Evolutionary conservation across 2,113 vertebrate genomes (phyloP), one percentile per base, ranked within the genome.

Genomic region (Microcebus murinus): DNA sequence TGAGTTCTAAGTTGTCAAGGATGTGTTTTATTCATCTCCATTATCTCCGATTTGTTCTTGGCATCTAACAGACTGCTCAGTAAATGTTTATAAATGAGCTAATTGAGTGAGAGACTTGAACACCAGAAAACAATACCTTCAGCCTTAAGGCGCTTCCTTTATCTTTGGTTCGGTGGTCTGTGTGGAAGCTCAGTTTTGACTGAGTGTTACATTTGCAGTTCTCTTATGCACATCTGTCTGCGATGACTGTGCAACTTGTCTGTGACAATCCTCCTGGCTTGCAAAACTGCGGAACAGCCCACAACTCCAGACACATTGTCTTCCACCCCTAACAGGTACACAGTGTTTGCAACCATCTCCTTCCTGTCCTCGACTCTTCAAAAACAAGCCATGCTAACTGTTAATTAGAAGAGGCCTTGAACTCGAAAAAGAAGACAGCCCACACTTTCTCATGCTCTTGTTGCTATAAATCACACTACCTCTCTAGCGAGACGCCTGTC

Each of bases 391-490:
- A 31, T 14, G 6, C 36, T 81, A 86, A 52, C 92, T 94, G 65
- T 29, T 95, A 90, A 95, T 63, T 96, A 39, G 81, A 96, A 97
- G 59, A 92, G 5, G 27, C 18, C 25, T 90, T 90, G 65, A 76
- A 65, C 88, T 90, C 34, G 18, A 23, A 95, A 71, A 95, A 89
- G 70, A 81, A 91, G 59, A 70, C 42, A 84, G 8, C n/a, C 52
- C 8, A 39, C 74, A 39, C 74, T 90, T 92, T 68, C 81, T 96
- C 71, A 42, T 81, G 70, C 87, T 87, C 76, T 50, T 45, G 23
- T 82, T 85, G 81, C 52, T 86, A 57, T 85, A 92, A 98, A 92
- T 96, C 93, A 96, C 76, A 95, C 59, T 61, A 21, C 10, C 13
- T 92, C 57, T 42, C 15, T 9, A 81, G 21, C 0, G 0, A 94